Conservation (phyloP, 2,797 vertebrate species). For the Sebastiscus tertius region DNA sequence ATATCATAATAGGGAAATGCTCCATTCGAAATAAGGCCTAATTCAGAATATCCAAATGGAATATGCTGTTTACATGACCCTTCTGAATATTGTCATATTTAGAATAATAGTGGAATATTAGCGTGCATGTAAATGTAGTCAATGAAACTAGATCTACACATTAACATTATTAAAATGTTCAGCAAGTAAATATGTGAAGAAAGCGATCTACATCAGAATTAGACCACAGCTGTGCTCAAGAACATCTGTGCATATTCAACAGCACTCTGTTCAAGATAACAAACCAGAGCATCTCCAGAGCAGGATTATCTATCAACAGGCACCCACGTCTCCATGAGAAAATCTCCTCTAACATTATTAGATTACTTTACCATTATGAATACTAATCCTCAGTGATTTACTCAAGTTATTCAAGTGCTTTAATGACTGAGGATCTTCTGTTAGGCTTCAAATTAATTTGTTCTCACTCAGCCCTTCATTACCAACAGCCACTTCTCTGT, state of each 20-base stretch:
- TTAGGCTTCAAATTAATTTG: constrained; percentile 50
- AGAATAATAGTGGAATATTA: neutral
- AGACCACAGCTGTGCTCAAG: neutral
- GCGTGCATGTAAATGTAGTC: neutral
- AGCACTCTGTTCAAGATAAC: neutral
- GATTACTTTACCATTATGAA: constrained; percentile 37
- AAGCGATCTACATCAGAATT: neutral
- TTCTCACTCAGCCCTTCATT: constrained; percentile 19
- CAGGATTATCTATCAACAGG: constrained; percentile 25
- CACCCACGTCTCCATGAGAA: constrained; percentile 8
- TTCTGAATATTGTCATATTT: too few relatives aligned
- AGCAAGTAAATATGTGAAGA: neutral
- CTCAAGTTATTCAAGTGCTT: constrained; percentile 36
- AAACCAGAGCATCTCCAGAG: neutral
- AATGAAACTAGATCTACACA: neutral
- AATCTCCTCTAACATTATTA: constrained; percentile 29
- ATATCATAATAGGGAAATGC: too few relatives aligned
- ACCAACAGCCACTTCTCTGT: constrained; percentile 21
- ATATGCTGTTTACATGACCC: too few relatives aligned
- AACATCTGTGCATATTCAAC: constrained; percentile 2
- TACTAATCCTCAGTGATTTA: constrained; percentile 32
- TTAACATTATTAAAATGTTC: neutral
- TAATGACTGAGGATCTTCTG: constrained; percentile 40
- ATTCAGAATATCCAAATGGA: too few relatives aligned
- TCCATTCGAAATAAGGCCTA: too few relatives aligned